Conservation (phyloP, 2,797 vertebrate species). For the Ctenosaura bakeri region DNA sequence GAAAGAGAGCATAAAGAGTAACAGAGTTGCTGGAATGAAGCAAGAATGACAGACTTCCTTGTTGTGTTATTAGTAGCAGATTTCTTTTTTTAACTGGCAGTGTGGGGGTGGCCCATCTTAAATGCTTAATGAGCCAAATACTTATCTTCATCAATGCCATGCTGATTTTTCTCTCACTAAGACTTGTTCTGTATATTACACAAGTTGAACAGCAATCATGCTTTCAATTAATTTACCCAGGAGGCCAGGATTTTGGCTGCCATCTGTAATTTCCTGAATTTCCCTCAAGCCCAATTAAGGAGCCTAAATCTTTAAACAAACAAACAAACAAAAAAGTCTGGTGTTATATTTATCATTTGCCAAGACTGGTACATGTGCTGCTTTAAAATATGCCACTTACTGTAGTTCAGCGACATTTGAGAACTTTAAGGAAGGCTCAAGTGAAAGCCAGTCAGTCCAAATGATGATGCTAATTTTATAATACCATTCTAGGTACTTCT, state of each 20-base stretch:
- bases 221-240: constrained; percentile 3
- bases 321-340: too few relatives aligned
- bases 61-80: background rate
- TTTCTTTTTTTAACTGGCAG: background rate
- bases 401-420: background rate
- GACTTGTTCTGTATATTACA: background rate
- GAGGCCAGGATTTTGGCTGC: background rate
- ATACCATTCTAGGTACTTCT: background rate
- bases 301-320: background rate
- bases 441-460: background rate
- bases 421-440: background rate
- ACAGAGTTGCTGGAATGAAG: background rate
- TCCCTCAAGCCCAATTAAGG: background rate
- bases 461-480: too few relatives aligned
- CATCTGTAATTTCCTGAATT: background rate
- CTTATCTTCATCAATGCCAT: background rate
- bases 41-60: background rate
- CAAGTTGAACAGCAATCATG: background rate
- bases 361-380: background rate
- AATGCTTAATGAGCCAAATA: constrained; percentile 23
- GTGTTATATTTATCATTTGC: background rate
- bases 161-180: background rate
- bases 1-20: background rate
- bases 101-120: background rate
- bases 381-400: background rate